Percentiles rank a stretch among this genome's conserved stretches.
phyloP scores from a whole-genome alignment of 2,888 invertebrate species.

The Oxytorus armatus region DNA sequence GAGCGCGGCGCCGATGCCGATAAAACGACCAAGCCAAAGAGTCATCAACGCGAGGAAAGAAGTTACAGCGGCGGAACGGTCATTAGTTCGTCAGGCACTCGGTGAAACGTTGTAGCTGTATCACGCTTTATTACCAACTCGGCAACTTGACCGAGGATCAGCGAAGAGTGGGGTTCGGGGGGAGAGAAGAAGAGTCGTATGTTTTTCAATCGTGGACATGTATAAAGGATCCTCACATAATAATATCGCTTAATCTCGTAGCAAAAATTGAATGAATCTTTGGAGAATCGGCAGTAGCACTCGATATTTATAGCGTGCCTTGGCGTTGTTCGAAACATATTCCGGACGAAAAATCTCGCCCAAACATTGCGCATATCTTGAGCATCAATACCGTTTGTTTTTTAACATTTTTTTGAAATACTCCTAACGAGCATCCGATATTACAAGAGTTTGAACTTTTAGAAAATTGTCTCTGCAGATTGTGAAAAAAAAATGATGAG shows the following conservation, averaged over 20 bases:
- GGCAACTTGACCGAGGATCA: slow-evolving; percentile 31
- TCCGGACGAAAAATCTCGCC: too few relatives aligned
- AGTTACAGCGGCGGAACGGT: slow-evolving; percentile 35
- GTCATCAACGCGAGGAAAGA: slow-evolving; percentile 50
- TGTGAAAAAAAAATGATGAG: too few relatives aligned
- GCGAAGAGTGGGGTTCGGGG: slow-evolving; percentile 18
- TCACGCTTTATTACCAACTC: slow-evolving; percentile 39
- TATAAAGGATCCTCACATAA: slow-evolving; percentile 63
- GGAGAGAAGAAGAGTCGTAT: slow-evolving; percentile 21
- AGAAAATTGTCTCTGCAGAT: too few relatives aligned
- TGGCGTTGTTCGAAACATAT: background rate
- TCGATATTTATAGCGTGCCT: background rate
- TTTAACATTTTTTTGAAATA: too few relatives aligned
- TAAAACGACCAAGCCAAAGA: slow-evolving; percentile 38
- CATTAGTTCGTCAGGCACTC: slow-evolving; percentile 57
- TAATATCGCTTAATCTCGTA: slow-evolving; percentile 59
- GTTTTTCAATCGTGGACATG: slow-evolving; percentile 45
- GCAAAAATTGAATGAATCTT: slow-evolving; percentile 37
- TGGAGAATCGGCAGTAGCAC: slow-evolving; percentile 14
- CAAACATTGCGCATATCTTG: too few relatives aligned
- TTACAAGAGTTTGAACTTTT: too few relatives aligned
- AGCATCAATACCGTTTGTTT: too few relatives aligned
- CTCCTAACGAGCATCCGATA: too few relatives aligned
- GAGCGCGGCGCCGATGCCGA: slow-evolving; percentile 56
- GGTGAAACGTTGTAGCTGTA: slow-evolving; percentile 31